These are phyloP conservation scores for Ophion ventricosus DNA, from an alignment of 2,888 invertebrate species.

Conservation along the genomic window DNA sequence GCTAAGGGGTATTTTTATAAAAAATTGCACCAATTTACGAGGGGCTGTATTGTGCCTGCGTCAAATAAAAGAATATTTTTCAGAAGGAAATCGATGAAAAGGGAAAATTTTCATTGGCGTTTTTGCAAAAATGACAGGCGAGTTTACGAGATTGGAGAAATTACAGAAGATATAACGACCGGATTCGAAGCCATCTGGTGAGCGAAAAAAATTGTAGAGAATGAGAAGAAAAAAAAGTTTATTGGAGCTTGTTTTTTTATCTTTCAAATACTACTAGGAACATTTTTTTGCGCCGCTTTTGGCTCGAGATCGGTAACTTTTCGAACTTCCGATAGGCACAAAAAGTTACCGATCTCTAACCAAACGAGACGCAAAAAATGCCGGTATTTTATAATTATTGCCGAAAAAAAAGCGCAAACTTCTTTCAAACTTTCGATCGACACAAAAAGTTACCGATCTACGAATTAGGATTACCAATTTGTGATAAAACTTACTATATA, in stretches of 20 bases:
- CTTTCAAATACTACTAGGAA: not conserved
- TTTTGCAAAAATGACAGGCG: no score
- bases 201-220: not conserved
- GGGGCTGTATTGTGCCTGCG: no score
- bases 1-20: no score
- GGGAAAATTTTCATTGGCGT: not conserved
- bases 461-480: not conserved
- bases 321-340: not conserved
- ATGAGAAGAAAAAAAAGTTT: no score
- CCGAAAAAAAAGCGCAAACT: not conserved
- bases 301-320: not conserved
- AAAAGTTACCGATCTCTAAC: not conserved
- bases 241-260: not conserved
- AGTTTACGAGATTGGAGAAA: no score
- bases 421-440: not conserved
- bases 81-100: not conserved
- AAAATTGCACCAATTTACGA: no score
- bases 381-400: not conserved
- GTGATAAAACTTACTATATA: not conserved
- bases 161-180: no score
- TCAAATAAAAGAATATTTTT: not conserved
- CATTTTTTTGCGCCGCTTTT: not conserved
- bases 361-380: not conserved
- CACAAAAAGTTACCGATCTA: not conserved
- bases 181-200: no score